A percentile compares a stretch with the other conserved stretches of the same genome.
phyloP scores from a whole-genome alignment of 2,888 invertebrate genomes.

The Mesodorylaimus sp. region DNA sequence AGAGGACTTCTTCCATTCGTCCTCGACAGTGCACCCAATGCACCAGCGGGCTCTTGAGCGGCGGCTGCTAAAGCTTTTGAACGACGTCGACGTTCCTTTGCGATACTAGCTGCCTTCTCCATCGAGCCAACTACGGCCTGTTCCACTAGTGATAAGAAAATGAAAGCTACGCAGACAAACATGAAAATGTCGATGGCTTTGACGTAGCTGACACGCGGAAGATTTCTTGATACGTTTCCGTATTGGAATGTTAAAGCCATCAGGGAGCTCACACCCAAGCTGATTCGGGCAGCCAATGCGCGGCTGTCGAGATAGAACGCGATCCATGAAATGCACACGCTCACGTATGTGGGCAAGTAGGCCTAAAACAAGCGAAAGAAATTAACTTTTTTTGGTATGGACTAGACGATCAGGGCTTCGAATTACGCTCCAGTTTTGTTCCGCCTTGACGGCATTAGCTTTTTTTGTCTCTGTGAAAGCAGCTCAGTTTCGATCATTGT shows the following conservation, averaged over 20 bases:
- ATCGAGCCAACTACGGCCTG: constrained; percentile 4
- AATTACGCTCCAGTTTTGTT: too few species aligned
- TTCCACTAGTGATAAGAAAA: constrained; percentile 4
- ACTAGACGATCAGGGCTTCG: too few species aligned
- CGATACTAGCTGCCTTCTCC: neutral
- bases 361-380: too few species aligned
- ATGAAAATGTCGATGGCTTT: constrained; percentile 16
- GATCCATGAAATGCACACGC: constrained; percentile 23
- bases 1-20: too few species aligned
- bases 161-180: constrained; percentile 6
- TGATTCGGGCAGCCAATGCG: constrained; percentile 24
- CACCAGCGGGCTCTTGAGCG: neutral
- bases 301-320: constrained; percentile 27
- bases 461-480: too few species aligned
- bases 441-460: too few species aligned
- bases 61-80: neutral
- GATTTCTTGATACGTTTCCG: constrained; percentile 27
- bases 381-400: too few species aligned
- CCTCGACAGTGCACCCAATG: too few species aligned
- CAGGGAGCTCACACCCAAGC: constrained; percentile 24
- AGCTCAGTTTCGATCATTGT: too few species aligned
- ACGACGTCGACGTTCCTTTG: neutral
- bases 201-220: constrained; percentile 27
- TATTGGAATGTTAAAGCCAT: constrained; percentile 29
- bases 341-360: constrained; percentile 1